Conservation (phyloP, 2,888 invertebrate species). For the Xestia sexstrigata region DNA sequence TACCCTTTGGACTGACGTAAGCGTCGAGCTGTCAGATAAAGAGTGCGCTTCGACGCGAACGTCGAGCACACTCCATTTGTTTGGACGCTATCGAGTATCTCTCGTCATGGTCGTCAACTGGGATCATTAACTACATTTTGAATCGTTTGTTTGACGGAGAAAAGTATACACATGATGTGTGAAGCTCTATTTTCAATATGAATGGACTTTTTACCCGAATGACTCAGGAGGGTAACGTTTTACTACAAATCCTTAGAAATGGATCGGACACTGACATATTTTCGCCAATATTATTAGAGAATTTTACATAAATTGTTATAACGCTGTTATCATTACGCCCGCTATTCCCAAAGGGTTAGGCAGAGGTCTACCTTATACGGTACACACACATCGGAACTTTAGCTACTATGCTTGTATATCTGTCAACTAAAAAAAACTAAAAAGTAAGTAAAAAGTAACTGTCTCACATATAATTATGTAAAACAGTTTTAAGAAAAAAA, state of each 20-base stretch:
- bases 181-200: not conserved
- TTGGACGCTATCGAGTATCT: constrained; percentile 67
- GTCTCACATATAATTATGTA: too few species aligned
- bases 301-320: not conserved
- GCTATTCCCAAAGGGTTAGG: not conserved
- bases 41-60: constrained; percentile 57
- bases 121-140: constrained; percentile 50
- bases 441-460: too few species aligned
- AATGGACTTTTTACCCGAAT: not conserved
- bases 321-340: not conserved
- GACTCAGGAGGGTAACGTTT: too few species aligned
- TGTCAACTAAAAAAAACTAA: not conserved
- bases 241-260: not conserved
- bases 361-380: not conserved
- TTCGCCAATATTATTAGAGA: too few species aligned
- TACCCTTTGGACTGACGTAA: constrained; percentile 67
- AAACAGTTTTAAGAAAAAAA: not conserved
- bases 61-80: constrained; percentile 73
- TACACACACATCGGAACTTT: not conserved
- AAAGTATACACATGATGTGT: not conserved
- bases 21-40: constrained; percentile 67
- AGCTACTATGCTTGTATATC: not conserved
- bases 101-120: constrained; percentile 59
- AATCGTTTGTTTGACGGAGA: constrained; percentile 20
- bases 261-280: not conserved